Conservation (phyloP, 2,113 vertebrate genomes). For the Oncorhynchus mykiss region DNA sequence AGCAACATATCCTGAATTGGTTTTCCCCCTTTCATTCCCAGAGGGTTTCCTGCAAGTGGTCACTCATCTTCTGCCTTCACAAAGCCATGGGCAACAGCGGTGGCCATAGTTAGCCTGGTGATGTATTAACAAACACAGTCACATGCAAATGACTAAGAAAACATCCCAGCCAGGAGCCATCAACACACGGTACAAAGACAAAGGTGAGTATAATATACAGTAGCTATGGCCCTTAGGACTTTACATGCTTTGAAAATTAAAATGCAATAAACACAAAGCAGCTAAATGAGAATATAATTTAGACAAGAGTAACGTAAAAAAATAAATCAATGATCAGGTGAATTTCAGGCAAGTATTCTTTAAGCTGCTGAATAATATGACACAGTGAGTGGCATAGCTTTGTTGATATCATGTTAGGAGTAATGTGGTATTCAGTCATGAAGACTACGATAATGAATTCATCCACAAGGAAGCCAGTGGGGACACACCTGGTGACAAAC, state of each 20-base stretch:
- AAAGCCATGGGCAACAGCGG: background rate
- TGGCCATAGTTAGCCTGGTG: conserved; percentile 22
- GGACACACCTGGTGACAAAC: conserved; percentile 19
- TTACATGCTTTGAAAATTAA: conserved; percentile 4
- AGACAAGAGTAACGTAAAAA: background rate
- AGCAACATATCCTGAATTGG: background rate
- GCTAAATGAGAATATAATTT: background rate
- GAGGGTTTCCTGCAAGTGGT: conserved; percentile 25
- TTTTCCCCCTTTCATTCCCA: background rate
- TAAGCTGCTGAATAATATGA: no score
- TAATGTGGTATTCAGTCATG: no score
- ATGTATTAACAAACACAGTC: conserved; percentile 51
- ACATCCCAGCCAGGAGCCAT: background rate
- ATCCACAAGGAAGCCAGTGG: no score
- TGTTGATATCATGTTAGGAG: no score
- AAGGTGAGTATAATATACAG: background rate
- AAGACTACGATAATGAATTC: no score
- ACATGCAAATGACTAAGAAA: conserved; percentile 21
- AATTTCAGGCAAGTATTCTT: no score
- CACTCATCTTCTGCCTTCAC: background rate
- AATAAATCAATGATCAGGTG: background rate
- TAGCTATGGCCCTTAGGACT: background rate
- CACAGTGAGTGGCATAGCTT: no score
- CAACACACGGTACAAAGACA: background rate
- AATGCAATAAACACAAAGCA: background rate